These are phyloP conservation scores for Cyprinodon variegatus DNA, from an alignment of 2,113 vertebrate species.

Conservation along the genomic window DNA sequence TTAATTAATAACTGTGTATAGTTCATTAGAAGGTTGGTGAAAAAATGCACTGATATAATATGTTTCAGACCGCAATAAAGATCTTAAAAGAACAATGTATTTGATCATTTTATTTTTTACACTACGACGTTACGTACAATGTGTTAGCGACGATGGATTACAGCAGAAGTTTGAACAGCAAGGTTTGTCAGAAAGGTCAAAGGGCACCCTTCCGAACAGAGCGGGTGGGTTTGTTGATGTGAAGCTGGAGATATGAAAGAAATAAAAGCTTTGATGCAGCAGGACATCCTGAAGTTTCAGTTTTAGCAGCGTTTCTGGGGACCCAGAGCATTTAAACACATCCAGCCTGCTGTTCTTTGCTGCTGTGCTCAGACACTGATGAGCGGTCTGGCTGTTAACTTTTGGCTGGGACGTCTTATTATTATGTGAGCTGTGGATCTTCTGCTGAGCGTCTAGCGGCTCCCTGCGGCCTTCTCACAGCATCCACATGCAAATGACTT, in stretches of 20 bases:
- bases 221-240: background rate
- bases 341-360: too few relatives aligned
- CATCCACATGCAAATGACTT: conserved; percentile 93
- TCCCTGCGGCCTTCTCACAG: conserved; percentile 77
- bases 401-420: conserved; percentile 1
- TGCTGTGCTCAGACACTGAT: background rate
- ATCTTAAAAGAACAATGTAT: too few relatives aligned
- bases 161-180: background rate
- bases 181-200: background rate
- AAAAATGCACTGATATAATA: too few relatives aligned
- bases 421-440: conserved; percentile 4
- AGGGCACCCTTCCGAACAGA: background rate
- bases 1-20: too few relatives aligned
- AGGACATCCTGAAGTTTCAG: background rate
- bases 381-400: background rate
- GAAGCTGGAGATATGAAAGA: background rate
- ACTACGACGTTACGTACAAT: too few relatives aligned
- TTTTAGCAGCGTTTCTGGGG: background rate
- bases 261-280: background rate
- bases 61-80: too few relatives aligned
- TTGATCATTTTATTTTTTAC: too few relatives aligned
- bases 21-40: too few relatives aligned
- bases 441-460: conserved; percentile 6
- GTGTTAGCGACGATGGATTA: background rate
- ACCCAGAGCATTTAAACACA: background rate